phyloP scores from a whole-genome alignment of 2,888 invertebrate species.

The Plagiodera versicolora region DNA sequence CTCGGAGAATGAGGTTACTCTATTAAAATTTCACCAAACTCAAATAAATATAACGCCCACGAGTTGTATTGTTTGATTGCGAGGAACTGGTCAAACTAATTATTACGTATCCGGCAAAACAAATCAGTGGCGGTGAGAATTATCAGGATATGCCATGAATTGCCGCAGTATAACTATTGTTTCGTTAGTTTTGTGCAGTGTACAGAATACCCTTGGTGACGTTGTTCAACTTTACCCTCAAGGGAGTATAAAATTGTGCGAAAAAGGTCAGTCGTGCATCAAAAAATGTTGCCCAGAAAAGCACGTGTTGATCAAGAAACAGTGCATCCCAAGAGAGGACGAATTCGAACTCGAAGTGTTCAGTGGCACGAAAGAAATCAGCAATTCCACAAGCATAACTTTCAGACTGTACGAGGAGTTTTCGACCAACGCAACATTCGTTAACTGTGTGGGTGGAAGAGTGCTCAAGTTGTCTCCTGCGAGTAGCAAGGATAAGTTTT shows the following conservation, averaged over 20 bases:
- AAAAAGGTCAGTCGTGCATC: constrained; percentile 20
- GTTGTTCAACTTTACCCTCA: constrained; percentile 20
- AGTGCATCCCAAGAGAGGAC: constrained; percentile 19
- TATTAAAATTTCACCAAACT: not conserved
- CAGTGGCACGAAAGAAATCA: constrained; percentile 23
- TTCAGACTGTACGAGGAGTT: constrained; percentile 30
- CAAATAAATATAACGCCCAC: constrained; percentile 13
- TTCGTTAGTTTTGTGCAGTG: constrained; percentile 6
- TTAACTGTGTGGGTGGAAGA: constrained; percentile 19
- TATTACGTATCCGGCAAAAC: constrained; percentile 1
- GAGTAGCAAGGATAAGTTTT: constrained; percentile 28
- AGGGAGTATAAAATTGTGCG: constrained; percentile 24
- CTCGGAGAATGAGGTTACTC: not conserved
- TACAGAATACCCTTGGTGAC: not conserved
- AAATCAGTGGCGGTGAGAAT: not conserved
- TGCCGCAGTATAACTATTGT: not conserved
- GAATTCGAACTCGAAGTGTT: constrained; percentile 27
- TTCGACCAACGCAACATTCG: not conserved
- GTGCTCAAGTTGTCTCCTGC: constrained; percentile 24
- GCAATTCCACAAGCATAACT: constrained; percentile 8
- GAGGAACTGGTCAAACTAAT: constrained; percentile 17
- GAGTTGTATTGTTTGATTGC: not conserved
- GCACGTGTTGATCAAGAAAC: constrained; percentile 22
- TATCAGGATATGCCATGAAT: constrained; percentile 12
- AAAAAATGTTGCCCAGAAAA: constrained; percentile 37